These are phyloP conservation scores for Drosophila paracracens DNA, from an alignment of 2,888 invertebrate genomes.

Conservation along the genomic window DNA sequence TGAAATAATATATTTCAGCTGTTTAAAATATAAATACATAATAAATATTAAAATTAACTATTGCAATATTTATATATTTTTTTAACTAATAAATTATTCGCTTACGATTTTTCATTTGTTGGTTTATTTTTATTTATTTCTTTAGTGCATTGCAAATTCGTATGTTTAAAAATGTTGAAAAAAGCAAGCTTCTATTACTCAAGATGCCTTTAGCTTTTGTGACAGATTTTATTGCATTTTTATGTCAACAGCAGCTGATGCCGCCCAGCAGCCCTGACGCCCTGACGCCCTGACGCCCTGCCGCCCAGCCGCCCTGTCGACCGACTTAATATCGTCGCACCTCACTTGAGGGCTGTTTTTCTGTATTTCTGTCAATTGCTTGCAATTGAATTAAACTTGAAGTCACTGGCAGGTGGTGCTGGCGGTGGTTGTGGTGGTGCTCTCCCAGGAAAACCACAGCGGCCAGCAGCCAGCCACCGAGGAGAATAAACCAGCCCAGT, in stretches of 20 bases:
- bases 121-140: not conserved
- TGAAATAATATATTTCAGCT: no score
- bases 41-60: not conserved
- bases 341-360: constrained; percentile 39
- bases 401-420: constrained; percentile 68
- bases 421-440: constrained; percentile 32
- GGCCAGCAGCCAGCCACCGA: constrained; percentile 56
- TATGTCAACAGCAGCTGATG: constrained; percentile 76
- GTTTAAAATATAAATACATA: no score
- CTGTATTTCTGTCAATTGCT: constrained; percentile 74
- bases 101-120: not conserved
- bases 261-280: constrained; percentile 1
- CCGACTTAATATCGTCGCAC: constrained; percentile 51
- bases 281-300: no score
- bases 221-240: constrained; percentile 76
- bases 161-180: not conserved
- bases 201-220: constrained; percentile 44
- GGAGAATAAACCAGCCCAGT: constrained; percentile 58
- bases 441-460: constrained; percentile 42
- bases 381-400: constrained; percentile 69
- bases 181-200: constrained; percentile 17
- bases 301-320: not conserved
- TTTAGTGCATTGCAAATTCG: constrained; percentile 50
- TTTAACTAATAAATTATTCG: not conserved
- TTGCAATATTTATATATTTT: not conserved